Evolutionary conservation across 2,113 vertebrate species (phyloP), one percentile per base, ranked within the genome.

Genomic region (Pangasianodon gigas): DNA sequence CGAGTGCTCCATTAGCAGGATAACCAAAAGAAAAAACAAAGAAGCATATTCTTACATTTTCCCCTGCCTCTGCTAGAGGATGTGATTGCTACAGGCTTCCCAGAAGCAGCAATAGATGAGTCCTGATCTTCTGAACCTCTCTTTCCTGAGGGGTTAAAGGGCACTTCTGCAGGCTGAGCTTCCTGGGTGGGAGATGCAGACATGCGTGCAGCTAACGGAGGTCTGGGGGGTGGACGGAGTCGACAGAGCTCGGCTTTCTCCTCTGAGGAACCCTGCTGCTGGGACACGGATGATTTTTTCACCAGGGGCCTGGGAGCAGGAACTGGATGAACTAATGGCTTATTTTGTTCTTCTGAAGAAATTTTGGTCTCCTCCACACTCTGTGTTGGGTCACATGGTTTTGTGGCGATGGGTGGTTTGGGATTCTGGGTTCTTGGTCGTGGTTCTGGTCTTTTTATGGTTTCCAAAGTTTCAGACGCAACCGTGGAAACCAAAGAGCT

Each of bases 371-470:
- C 96, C 92, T 95, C 95, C 89, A 89, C 96, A 94, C 51, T 86
- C 92, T 71, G 96, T 92, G 90, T 94, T 52, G 48, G 80, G 58
- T 69, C n/a, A 91, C 89, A 90, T 92, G 95, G 97, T 94, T 96
- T 98, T 90, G 91, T 97, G 91, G 93, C 95, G 90, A 93, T 94
- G 48, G 89, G 93, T 83, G 89, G 97, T 88, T 97, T 96, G 58
- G 95, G 93, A n/a, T 93, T 62, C 0, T 96, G 93, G 1, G 94
- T 94, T 84, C 97, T 96, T 71, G 96, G 97, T 11, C 91, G 93
- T 81, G 96, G 93, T 93, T 97, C 96, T 74, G 97, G 97, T 93
- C 95, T 97, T 92, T 93, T 97, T 93, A 91, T 91, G 88, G 88
- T 94, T 93, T 93, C 95, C 92, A 91, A 98, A 94, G 84, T 96